Percentiles rank a stretch among this genome's conserved stretches.
Conservation (phyloP, 30 jellyfish, hydroid and myxozoan species). For the Rhopilema esculentum region DNA sequence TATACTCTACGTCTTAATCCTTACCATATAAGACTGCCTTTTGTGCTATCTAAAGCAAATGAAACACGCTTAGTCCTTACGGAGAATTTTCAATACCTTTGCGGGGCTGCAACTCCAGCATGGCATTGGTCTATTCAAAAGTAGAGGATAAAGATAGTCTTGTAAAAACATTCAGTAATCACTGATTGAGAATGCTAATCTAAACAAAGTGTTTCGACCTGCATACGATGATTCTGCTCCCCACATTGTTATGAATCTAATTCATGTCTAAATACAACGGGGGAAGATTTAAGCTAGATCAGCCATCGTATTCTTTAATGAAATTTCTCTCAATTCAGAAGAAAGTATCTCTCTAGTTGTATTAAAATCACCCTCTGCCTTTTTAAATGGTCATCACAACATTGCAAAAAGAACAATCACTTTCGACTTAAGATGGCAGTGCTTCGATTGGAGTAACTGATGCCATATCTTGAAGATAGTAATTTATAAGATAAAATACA, state of each 20-base stretch:
- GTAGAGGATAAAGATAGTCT: background rate
- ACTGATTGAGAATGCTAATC: background rate
- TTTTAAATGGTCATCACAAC: too few relatives aligned
- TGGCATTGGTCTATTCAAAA: background rate
- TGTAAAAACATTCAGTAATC: background rate
- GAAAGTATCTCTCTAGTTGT: too few relatives aligned
- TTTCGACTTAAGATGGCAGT: too few relatives aligned
- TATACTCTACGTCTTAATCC: too few relatives aligned
- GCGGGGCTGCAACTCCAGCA: background rate
- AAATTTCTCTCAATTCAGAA: too few relatives aligned
- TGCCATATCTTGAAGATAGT: too few relatives aligned
- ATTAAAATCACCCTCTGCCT: too few relatives aligned
- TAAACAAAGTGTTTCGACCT: background rate
- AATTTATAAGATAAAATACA: too few relatives aligned
- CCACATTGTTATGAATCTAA: background rate
- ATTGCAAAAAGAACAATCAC: too few relatives aligned
- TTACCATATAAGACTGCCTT: background rate
- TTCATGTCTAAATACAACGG: background rate
- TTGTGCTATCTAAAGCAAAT: background rate
- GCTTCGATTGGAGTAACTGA: too few relatives aligned
- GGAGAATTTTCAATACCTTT: background rate
- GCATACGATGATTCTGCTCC: background rate
- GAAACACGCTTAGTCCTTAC: background rate
- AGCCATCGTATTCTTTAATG: too few relatives aligned
- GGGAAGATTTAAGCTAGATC: too few relatives aligned